Evolutionary conservation across 1,140 invertebrate genomes (phyloP).

Genomic region (Zaprionus vittiger): DNA sequence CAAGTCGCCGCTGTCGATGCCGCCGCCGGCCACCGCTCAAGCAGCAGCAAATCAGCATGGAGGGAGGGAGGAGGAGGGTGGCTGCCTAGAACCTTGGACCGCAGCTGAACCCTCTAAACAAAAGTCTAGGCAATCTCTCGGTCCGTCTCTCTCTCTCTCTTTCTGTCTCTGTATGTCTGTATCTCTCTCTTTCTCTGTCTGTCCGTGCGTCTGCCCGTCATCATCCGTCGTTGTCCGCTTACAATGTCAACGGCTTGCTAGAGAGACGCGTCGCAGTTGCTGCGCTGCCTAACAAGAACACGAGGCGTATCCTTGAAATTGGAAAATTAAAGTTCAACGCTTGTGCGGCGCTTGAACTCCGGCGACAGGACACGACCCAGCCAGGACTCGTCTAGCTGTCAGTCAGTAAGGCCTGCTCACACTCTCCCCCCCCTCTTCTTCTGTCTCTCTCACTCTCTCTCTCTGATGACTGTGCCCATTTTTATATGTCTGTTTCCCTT

Average conservation of each 20-base stretch:
- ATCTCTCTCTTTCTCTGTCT: background rate
- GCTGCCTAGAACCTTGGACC: conserved; percentile 69
- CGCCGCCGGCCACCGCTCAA: conserved; percentile 19
- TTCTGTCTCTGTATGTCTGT: conserved; percentile 2
- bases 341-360: conserved; percentile 73
- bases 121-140: conserved; percentile 68
- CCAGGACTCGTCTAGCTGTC: conserved; percentile 51
- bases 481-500: conserved; percentile 41
- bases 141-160: background rate
- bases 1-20: conserved; percentile 43
- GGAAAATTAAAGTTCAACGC: conserved; percentile 74
- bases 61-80: background rate
- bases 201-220: conserved; percentile 21
- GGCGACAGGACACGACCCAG: conserved; percentile 39
- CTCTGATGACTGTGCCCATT: conserved; percentile 53
- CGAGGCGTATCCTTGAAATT: conserved; percentile 68
- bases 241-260: conserved; percentile 77
- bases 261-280: conserved; percentile 14
- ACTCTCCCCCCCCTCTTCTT: background rate
- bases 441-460: background rate
- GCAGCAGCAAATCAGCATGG: conserved; percentile 28
- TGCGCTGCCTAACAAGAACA: background rate
- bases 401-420: conserved; percentile 13
- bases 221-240: conserved; percentile 71
- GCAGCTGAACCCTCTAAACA: conserved; percentile 60